These are phyloP conservation scores for Harpalus rubripes DNA, from an alignment of 2,888 invertebrate species.

Conservation along the genomic window DNA sequence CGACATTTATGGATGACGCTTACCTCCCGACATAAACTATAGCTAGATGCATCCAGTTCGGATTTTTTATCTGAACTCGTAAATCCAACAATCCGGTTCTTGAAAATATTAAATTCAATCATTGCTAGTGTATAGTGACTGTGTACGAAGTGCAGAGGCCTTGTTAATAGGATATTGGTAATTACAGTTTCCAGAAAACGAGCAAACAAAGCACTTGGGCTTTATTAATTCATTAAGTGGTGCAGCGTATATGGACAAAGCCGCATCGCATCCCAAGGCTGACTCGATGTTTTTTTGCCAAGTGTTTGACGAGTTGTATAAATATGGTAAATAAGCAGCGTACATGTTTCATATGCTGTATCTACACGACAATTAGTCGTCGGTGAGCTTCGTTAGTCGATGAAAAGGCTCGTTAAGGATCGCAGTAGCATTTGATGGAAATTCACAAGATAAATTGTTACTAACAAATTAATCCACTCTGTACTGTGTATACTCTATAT, in stretches of 20 bases:
- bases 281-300: slow-evolving; percentile 32
- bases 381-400: slow-evolving; percentile 46
- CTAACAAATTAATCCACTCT: slow-evolving; percentile 44
- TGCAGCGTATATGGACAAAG: slow-evolving; percentile 55
- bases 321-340: slow-evolving; percentile 65
- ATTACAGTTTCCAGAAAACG: slow-evolving; percentile 64
- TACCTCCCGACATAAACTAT: not conserved
- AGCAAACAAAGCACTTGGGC: slow-evolving; percentile 28
- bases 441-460: slow-evolving; percentile 55
- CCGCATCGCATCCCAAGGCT: slow-evolving; percentile 27
- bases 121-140: slow-evolving; percentile 14
- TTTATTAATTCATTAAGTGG: slow-evolving; percentile 65
- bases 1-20: not conserved
- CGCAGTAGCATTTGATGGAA: slow-evolving; percentile 50
- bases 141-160: slow-evolving; percentile 18
- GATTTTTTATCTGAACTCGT: slow-evolving; percentile 34
- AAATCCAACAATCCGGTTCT: slow-evolving; percentile 57
- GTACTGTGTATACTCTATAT: slow-evolving; percentile 10
- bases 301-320: slow-evolving; percentile 67
- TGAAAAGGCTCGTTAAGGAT: slow-evolving; percentile 58
- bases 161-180: slow-evolving; percentile 60
- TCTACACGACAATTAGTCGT: slow-evolving; percentile 51
- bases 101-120: slow-evolving; percentile 61
- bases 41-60: not conserved
- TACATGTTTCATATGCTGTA: slow-evolving; percentile 63